phyloP scores from a whole-genome alignment of 2,113 vertebrate genomes.

The Gobius niger region DNA sequence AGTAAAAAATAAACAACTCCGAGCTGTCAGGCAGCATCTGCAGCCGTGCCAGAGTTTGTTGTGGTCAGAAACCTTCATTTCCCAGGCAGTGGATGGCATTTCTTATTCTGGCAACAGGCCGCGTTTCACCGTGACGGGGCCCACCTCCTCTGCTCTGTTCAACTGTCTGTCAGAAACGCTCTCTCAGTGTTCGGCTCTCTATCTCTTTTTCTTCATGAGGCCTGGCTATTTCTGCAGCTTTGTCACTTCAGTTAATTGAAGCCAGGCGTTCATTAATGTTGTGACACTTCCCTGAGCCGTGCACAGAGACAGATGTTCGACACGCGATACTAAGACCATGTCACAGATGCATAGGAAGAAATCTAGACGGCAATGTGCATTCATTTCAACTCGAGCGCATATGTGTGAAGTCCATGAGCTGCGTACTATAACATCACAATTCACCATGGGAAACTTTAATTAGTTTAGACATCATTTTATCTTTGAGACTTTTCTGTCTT shows the following conservation, averaged over 20 bases:
- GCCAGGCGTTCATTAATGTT: conserved; percentile 47
- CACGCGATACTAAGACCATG: too few species aligned
- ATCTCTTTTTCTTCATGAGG: conserved; percentile 33
- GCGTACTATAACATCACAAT: too few species aligned
- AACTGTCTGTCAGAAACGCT: background rate
- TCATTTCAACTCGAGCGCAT: too few species aligned
- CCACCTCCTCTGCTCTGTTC: conserved; percentile 16
- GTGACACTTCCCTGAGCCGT: conserved; percentile 46
- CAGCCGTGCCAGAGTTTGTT: background rate
- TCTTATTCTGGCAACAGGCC: conserved; percentile 5
- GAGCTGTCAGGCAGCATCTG: background rate
- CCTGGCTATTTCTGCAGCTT: conserved; percentile 22
- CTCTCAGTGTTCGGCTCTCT: background rate
- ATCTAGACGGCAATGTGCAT: too few species aligned
- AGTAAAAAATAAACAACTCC: background rate
- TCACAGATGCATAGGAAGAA: too few species aligned
- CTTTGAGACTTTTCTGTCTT: too few species aligned
- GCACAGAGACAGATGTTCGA: too few species aligned
- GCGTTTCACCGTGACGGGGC: conserved; percentile 15
- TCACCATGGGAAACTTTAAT: too few species aligned
- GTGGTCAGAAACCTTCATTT: background rate
- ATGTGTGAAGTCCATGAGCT: too few species aligned
- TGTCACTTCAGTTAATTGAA: conserved; percentile 23
- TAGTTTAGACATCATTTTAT: too few species aligned
- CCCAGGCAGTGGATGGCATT: background rate